Percentiles rank a stretch among this genome's conserved stretches.
Conservation (phyloP, 2,888 invertebrate species). For the Drosophila diplacantha region DNA sequence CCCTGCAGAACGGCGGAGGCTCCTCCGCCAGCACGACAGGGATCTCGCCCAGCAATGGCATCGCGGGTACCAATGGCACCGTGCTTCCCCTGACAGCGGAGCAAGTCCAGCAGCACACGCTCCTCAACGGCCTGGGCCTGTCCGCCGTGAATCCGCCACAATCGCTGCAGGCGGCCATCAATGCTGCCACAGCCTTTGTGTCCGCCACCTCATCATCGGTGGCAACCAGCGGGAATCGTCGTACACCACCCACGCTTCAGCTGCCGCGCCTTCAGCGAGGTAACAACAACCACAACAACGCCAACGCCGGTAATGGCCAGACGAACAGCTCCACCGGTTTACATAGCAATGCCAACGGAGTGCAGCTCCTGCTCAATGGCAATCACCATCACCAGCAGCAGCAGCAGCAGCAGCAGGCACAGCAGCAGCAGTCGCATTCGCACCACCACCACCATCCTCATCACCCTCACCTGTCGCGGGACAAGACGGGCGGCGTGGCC, state of each 20-base stretch:
- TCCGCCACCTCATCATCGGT: slow-evolving; percentile 22
- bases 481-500: slow-evolving; percentile 26
- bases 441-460: slow-evolving; percentile 24
- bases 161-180: slow-evolving; percentile 43
- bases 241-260: slow-evolving; percentile 47
- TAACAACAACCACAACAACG: slow-evolving; percentile 19
- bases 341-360: slow-evolving; percentile 27
- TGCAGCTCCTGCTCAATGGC: slow-evolving; percentile 57
- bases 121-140: slow-evolving; percentile 69
- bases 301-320: slow-evolving; percentile 6
- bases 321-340: slow-evolving; percentile 15
- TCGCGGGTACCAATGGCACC: slow-evolving; percentile 9
- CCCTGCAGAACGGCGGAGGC: slow-evolving; percentile 57
- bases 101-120: slow-evolving; percentile 65
- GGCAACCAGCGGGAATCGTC: slow-evolving; percentile 31
- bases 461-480: slow-evolving; percentile 14
- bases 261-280: slow-evolving; percentile 61
- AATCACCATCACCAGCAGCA: slow-evolving; percentile 49
- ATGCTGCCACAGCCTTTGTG: slow-evolving; percentile 43
- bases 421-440: slow-evolving; percentile 1
- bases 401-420: slow-evolving; percentile 32
- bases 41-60: slow-evolving; percentile 22
- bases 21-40: not conserved
- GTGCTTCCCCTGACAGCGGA: slow-evolving; percentile 58
- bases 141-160: slow-evolving; percentile 68